phyloP scores from a whole-genome alignment of 2,888 invertebrate genomes.

The Malacosoma neustria region DNA sequence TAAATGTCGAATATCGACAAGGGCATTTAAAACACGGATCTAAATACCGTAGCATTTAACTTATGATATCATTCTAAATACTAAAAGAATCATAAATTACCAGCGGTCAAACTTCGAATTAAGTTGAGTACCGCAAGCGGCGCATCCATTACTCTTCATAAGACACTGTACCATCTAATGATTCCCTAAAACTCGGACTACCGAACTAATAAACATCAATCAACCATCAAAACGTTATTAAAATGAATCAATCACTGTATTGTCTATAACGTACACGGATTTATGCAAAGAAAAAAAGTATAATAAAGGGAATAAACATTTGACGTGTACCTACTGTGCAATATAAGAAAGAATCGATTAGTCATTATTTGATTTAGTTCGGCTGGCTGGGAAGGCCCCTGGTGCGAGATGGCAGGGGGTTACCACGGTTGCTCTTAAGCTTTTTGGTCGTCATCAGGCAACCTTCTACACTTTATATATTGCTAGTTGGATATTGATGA shows the following conservation, averaged over 20 bases:
- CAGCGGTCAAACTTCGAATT: slow-evolving; percentile 57
- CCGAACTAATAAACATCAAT: slow-evolving; percentile 74
- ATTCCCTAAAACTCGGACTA: slow-evolving; percentile 68
- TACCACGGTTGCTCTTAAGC: slow-evolving; percentile 48
- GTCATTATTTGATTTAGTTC: slow-evolving; percentile 76
- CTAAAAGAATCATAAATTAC: slow-evolving; percentile 53
- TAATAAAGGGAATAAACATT: slow-evolving; percentile 64
- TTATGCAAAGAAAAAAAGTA: slow-evolving; percentile 63
- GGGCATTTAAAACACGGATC: neutral
- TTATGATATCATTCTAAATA: slow-evolving; percentile 40
- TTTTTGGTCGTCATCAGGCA: slow-evolving; percentile 57
- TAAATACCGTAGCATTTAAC: slow-evolving; percentile 6
- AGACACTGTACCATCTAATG: slow-evolving; percentile 63
- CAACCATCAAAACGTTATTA: slow-evolving; percentile 62
- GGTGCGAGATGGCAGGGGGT: slow-evolving; percentile 60
- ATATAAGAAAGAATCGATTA: slow-evolving; percentile 72
- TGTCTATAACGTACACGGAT: slow-evolving; percentile 67
- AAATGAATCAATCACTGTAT: slow-evolving; percentile 67
- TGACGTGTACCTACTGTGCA: slow-evolving; percentile 75
- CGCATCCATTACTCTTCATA: slow-evolving; percentile 68
- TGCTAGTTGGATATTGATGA: slow-evolving; percentile 40
- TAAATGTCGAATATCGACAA: too few species aligned
- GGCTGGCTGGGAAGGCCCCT: slow-evolving; percentile 56
- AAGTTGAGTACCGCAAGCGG: slow-evolving; percentile 62
- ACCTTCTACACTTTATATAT: slow-evolving; percentile 68